Evolutionary conservation across 2,113 vertebrate genomes (phyloP), one percentile per base, ranked within the genome.

Genomic region (Scytalopus superciliaris): DNA sequence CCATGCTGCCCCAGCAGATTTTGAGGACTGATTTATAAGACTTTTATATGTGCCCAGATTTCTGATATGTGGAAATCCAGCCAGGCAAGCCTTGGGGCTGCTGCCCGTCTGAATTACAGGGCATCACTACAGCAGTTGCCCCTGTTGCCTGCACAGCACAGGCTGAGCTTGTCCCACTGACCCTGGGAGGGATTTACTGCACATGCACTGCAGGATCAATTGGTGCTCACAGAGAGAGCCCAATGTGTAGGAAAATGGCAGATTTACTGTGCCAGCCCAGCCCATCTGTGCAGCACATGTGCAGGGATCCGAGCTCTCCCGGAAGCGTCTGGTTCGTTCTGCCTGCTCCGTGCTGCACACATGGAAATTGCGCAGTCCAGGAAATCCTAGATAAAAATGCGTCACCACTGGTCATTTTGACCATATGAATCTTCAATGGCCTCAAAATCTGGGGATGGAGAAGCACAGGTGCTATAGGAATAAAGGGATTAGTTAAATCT

Each of bases 271-370:
- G 27, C 84, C 63, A 64, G 94, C 74, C 62, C 69, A 55, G 77
- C 72, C 82, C 93, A 93, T 90, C 72, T 95, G 95, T 70, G 90
- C 76, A 74, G 83, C 96, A 97, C 96, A 92, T 96, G 96, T 93
- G 72, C 39, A n/a, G 80, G 76, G 86, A 57, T 62, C 76, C 35
- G 64, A 95, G 91, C 68, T 79, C 66, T 74, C 73, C 59, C 42
- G 9, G 88, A 90, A 95, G 76, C 0, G 9, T 81, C 92, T 87
- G 95, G 64, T n/a, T 78, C 28, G 1, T 68, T 18, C 76, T 74
- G 83, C 90, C 79, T 86, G 79, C 5, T 0, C 79, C 1, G 0
- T 2, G 14, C 80, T 44, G 14, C 31, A 42, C 84, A 52, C 78
- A n/a, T 10, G 76, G 73, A 37, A 68, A 63, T 31, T 5, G 0